Percentiles rank a stretch among this genome's conserved stretches.
phyloP scores from a whole-genome alignment of 2,888 invertebrate species.

The Andricus curvator region DNA sequence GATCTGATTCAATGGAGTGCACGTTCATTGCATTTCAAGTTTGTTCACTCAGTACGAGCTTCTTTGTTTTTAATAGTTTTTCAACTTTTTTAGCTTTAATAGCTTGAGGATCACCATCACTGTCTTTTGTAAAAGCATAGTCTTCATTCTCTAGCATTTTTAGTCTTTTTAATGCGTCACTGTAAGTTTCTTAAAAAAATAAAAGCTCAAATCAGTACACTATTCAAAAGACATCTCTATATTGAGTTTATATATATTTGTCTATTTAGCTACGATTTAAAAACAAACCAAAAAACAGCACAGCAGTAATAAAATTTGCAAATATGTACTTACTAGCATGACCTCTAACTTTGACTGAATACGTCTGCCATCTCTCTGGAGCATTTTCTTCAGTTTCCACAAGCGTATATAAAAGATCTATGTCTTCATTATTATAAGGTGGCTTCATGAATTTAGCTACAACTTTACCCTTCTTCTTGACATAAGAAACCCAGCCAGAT shows the following conservation, averaged over 20 bases:
- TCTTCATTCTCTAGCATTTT: background rate
- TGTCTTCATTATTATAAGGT: slow-evolving; percentile 3
- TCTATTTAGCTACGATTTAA: background rate
- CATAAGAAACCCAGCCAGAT: slow-evolving; percentile 16
- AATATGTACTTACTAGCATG: background rate
- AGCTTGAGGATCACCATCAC: background rate
- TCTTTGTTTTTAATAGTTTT: background rate
- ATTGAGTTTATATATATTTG: background rate
- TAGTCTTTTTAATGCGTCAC: background rate
- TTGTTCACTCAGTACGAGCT: background rate
- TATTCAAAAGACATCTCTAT: background rate
- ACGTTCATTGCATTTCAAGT: background rate
- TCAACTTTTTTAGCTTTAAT: background rate
- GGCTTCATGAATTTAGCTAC: background rate
- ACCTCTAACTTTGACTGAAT: slow-evolving; percentile 12
- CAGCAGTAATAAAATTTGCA: background rate
- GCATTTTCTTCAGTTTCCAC: slow-evolving; percentile 6
- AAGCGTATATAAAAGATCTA: slow-evolving; percentile 3
- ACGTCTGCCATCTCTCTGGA: slow-evolving; percentile 17
- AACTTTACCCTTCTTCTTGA: background rate
- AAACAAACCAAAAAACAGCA: background rate
- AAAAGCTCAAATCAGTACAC: background rate
- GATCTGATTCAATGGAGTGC: background rate
- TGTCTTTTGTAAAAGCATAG: background rate
- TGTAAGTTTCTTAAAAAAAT: background rate